phyloP scores from a whole-genome alignment of 2,888 invertebrate species.

The Ormyrus pomaceus region DNA sequence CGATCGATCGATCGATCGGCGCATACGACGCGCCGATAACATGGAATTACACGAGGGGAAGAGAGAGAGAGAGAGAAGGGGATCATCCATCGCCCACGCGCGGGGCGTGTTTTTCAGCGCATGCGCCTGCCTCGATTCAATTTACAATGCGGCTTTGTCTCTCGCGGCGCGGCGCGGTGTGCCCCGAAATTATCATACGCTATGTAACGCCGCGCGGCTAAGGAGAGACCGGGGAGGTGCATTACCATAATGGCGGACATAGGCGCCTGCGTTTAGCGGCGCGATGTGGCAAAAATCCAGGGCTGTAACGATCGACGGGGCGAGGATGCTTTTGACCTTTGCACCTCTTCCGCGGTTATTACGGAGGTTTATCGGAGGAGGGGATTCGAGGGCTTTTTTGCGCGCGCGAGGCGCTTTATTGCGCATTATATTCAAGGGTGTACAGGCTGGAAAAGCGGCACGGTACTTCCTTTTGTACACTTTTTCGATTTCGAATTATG shows the following conservation, averaged over 20 bases:
- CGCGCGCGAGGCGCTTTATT: not conserved
- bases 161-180: conserved; percentile 48
- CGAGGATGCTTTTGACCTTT: conserved; percentile 12
- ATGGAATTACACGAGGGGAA: conserved; percentile 33
- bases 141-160: conserved; percentile 74
- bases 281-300: conserved; percentile 10
- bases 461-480: not conserved
- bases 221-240: not conserved
- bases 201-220: not conserved
- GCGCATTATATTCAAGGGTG: not conserved
- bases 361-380: not conserved
- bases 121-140: conserved; percentile 65
- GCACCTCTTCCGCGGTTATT: conserved; percentile 2
- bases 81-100: not conserved
- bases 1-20: conserved; percentile 5
- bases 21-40: conserved; percentile 24
- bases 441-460: not conserved
- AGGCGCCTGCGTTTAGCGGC: conserved; percentile 49
- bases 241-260: conserved; percentile 22
- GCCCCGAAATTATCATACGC: conserved; percentile 70
- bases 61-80: not conserved
- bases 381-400: not conserved
- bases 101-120: conserved; percentile 13
- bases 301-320: conserved; percentile 40
- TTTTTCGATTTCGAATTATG: not conserved